Evolutionary conservation across 2,888 invertebrate genomes (phyloP), one percentile per base, ranked within the genome.

Genomic region (Euplagia quadripunctaria): DNA sequence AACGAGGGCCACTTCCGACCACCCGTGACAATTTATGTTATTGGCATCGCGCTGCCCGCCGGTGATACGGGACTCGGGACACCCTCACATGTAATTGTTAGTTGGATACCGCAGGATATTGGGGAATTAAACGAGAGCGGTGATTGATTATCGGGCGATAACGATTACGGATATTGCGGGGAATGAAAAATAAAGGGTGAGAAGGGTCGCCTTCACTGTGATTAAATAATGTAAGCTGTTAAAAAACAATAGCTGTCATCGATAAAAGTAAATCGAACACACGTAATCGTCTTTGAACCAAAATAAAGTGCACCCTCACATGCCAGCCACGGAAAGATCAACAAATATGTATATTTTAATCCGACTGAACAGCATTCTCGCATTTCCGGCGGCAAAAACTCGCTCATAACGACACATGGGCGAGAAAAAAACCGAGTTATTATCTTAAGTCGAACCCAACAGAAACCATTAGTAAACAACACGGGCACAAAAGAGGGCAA

Each of bases 391-490:
- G 92, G 93, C 92, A 93, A 94, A 94, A 95, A 93, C 91, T 88
- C 87, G 86, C 83, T 85, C 80, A 76, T 80, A 86, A 86, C 93
- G 92, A 94, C 94, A 95, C 92, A 95, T 94, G 94, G 91, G 89
- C 90, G 93, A 93, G 93, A 94, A 94, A 94, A 94, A 95, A 94
- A 90, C 90, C 86, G 89, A 95, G 92, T 94, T 95, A 95, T 96
- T 95, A 96, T 95, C 95, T 95, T 92, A 95, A 95, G 95, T 94
- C 95, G 94, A 94, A 94, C 94, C 95, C 94, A 95, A 92, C 95
- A 94, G 94, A 94, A 94, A 94, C 94, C 95, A 96, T 96, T 96
- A 96, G 96, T 95, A 96, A 95, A 95, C 96, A 95, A 95, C 96
- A 92, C 93, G 91, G 90, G 89, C 95, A 94, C 95, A 95, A 94